Evolutionary conservation across 2,113 vertebrate species (phyloP), one percentile per base, ranked within the genome.

Genomic region (Planiliza haematocheilus): DNA sequence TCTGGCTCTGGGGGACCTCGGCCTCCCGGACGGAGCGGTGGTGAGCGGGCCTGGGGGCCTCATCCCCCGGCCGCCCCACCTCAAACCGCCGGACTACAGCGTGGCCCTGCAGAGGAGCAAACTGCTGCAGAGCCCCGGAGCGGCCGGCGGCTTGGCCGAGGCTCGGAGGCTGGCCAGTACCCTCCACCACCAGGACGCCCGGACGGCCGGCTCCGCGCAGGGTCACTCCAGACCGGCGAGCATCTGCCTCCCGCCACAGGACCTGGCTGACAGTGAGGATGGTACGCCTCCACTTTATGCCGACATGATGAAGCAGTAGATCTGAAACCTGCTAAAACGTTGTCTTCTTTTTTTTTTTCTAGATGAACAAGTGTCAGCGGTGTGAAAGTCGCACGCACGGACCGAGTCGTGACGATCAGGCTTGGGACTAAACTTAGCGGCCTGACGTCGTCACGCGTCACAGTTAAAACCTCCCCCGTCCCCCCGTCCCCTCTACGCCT

Each of bases 31-130:
- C 11, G 86, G 84, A 50, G 67, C n/a, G n/a, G n/a, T 81, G 11
- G 79, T 94, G 41, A 93, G 95, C 91, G 95, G 93, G 92, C 87
- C 91, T 9, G 85, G 78, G 34, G 69, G 46, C 37, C 69, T 30
- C 13, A 20, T 37, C 18, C 83, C 84, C 42, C 90, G 95, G 86
- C 95, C 95, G 86, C 93, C 93, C 53, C 96, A 96, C 94, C 91
- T 97, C 85, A 95, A 94, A 86, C 97, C 97, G 77, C 97, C 97
- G 2, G 97, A 98, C 82, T 99, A 99, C 94, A 98, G 95, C 75
- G 96, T 98, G 95, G 97, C 97, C 64, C 90, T 99, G 91, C 97
- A 97, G 94, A 96, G 97, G 92, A 98, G 96, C 92, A 97, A 96
- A 91, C 95, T 99, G 92, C 91, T 97, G 72, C 90, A 92, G 84